A percentile compares a stretch with the other conserved stretches of the same genome.
Conservation (phyloP, 2,888 invertebrate species). For the Molorchus minor region DNA sequence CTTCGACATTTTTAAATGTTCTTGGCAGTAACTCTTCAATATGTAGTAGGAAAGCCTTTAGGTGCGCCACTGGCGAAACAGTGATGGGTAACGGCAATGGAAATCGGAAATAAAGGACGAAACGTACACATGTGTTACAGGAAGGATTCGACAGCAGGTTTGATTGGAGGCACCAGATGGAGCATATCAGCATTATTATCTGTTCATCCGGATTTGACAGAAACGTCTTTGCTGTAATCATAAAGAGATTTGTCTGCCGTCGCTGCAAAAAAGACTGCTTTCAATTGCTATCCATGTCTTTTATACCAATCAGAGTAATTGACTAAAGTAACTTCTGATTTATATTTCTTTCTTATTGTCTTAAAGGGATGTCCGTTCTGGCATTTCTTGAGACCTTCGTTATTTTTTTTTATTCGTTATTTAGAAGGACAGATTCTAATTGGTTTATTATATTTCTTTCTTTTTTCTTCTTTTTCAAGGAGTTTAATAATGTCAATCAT, state of each 20-base stretch:
- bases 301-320: conserved; percentile 13
- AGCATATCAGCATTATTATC: conserved; percentile 57
- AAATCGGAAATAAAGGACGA: conserved; percentile 42
- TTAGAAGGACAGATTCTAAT: too few relatives aligned
- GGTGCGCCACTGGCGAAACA: conserved; percentile 20
- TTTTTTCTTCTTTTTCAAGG: too few relatives aligned
- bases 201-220: conserved; percentile 57
- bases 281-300: conserved; percentile 30
- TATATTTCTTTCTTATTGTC: not conserved
- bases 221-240: conserved; percentile 52
- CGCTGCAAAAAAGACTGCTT: conserved; percentile 39
- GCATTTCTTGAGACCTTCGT: too few relatives aligned
- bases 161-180: conserved; percentile 58
- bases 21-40: too few relatives aligned
- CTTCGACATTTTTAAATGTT: too few relatives aligned
- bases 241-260: conserved; percentile 53
- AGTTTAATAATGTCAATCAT: too few relatives aligned
- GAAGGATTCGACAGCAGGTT: conserved; percentile 55
- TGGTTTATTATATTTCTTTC: too few relatives aligned
- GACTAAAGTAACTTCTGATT: conserved; percentile 1
- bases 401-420: too few relatives aligned
- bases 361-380: too few relatives aligned
- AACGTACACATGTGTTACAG: conserved; percentile 47
- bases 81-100: conserved; percentile 30
- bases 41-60: not conserved